phyloP scores from a whole-genome alignment of 37 sponge, comb jelly and placozoan genomes.

The Ianthella basta region DNA sequence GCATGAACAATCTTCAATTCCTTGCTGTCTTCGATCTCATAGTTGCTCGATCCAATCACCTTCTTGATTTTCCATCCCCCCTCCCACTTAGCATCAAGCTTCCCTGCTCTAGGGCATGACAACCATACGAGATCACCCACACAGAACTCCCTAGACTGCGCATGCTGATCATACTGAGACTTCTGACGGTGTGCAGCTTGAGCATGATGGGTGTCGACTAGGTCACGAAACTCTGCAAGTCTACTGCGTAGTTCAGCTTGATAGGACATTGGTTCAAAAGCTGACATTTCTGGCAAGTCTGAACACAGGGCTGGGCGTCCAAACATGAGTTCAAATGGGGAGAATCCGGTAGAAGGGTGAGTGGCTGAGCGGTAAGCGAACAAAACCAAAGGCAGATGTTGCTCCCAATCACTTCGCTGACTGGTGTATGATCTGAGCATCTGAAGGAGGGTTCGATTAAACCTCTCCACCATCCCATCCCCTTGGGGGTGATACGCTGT shows the following conservation, averaged over 20 bases:
- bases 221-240: conserved; percentile 45
- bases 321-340: too few relatives aligned
- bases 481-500: not conserved
- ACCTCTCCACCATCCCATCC: conserved; percentile 63
- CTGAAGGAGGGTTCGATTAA: conserved; percentile 55
- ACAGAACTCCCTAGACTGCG: not conserved
- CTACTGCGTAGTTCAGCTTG: not conserved
- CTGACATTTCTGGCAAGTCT: not conserved
- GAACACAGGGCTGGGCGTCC: too few relatives aligned
- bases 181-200: conserved; percentile 35
- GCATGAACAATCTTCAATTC: not conserved
- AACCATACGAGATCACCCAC: conserved; percentile 67
- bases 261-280: not conserved
- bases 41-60: not conserved
- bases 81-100: conserved; percentile 68
- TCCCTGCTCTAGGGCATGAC: conserved; percentile 66
- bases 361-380: conserved; percentile 48
- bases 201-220: conserved; percentile 38
- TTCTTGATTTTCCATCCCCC: too few relatives aligned
- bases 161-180: conserved; percentile 23
- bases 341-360: conserved; percentile 11
- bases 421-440: conserved; percentile 48
- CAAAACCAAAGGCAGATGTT: conserved; percentile 53
- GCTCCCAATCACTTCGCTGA: conserved; percentile 59
- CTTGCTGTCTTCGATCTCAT: not conserved